These are phyloP conservation scores for Chymomyza caudatula DNA, from an alignment of 2,888 invertebrate genomes.

Conservation along the genomic window DNA sequence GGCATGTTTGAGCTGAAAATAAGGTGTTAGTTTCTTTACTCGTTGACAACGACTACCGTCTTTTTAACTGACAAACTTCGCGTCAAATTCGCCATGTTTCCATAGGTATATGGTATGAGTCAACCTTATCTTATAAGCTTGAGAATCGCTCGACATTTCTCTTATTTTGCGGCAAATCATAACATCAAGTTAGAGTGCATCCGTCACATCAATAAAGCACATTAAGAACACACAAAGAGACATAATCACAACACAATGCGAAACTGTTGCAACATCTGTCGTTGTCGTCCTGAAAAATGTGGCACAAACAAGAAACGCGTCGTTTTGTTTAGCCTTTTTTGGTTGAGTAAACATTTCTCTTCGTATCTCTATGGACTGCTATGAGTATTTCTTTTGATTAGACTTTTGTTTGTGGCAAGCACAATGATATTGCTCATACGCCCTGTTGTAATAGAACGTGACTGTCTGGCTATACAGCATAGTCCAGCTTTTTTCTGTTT, in stretches of 20 bases:
- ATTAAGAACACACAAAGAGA: background rate
- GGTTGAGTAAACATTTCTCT: background rate
- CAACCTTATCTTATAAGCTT: too few relatives aligned
- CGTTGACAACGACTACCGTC: too few relatives aligned
- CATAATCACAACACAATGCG: background rate
- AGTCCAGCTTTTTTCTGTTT: background rate
- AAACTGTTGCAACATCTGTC: background rate
- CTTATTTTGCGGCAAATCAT: background rate
- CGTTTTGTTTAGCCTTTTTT: background rate
- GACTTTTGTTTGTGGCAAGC: background rate
- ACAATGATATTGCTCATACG: too few relatives aligned
- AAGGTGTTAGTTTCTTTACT: too few relatives aligned
- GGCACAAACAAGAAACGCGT: background rate
- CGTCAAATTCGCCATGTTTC: too few relatives aligned
- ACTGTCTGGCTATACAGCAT: background rate
- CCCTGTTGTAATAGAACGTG: too few relatives aligned
- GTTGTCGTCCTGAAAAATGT: background rate
- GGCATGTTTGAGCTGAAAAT: too few relatives aligned
- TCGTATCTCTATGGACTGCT: background rate
- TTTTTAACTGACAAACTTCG: too few relatives aligned
- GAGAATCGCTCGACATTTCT: background rate
- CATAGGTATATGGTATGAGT: too few relatives aligned
- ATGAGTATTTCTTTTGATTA: background rate
- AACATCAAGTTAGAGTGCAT: background rate
- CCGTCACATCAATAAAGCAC: background rate